Percentiles rank a stretch among this genome's conserved stretches.
Evolutionary conservation across 2,888 invertebrate genomes (phyloP).

Genomic region (Chromoteleia sp.): DNA sequence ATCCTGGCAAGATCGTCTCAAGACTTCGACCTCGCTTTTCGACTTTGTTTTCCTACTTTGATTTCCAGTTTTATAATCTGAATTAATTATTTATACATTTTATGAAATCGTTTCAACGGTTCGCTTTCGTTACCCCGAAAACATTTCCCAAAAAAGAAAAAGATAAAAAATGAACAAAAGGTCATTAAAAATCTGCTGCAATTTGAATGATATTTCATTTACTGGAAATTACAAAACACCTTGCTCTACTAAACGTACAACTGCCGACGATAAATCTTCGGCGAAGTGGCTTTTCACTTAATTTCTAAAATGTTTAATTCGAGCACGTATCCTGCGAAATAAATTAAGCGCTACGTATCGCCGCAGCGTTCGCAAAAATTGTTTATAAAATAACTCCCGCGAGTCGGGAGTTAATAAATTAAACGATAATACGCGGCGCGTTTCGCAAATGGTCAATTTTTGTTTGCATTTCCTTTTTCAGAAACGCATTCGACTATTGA

Average conservation of each 20-base stretch:
- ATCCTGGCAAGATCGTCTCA: too few species aligned
- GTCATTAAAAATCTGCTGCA: not conserved
- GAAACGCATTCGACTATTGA: constrained; percentile 27
- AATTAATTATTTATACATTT: too few species aligned
- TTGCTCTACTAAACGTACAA: constrained; percentile 32
- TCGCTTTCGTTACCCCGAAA: too few species aligned
- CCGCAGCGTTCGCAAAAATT: constrained; percentile 25
- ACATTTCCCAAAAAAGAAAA: too few species aligned
- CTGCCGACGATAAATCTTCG: constrained; percentile 33
- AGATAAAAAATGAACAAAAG: not conserved
- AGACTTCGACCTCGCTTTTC: too few species aligned
- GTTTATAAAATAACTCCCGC: constrained; percentile 30
- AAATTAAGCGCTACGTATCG: constrained; percentile 28
- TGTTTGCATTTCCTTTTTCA: too few species aligned
- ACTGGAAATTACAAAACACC: constrained; percentile 35
- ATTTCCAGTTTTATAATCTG: too few species aligned
- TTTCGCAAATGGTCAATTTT: too few species aligned
- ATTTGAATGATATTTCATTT: constrained; percentile 29
- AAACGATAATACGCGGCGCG: constrained; percentile 29
- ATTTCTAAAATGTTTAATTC: constrained; percentile 40
- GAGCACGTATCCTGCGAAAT: constrained; percentile 20
- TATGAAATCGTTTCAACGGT: too few species aligned
- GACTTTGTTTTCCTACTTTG: too few species aligned
- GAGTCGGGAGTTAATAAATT: constrained; percentile 32
- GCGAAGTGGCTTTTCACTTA: constrained; percentile 23